phyloP scores from a whole-genome alignment of 1,140 invertebrate genomes.

The Halotydeus destructor region DNA sequence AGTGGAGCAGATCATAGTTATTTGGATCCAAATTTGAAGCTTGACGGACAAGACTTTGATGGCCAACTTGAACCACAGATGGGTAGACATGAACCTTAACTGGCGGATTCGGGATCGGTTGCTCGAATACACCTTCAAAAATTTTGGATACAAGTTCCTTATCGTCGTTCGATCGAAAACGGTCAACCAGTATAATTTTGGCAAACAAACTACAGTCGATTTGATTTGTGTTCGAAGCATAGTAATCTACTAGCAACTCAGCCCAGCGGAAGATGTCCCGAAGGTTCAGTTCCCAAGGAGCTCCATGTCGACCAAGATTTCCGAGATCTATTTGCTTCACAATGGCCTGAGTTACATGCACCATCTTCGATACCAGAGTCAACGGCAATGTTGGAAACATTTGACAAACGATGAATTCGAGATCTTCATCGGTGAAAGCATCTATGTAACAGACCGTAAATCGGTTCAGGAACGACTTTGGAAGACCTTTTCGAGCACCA shows the following conservation, averaged over 20 bases:
- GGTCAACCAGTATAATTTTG: constrained; percentile 26
- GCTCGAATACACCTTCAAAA: constrained; percentile 36
- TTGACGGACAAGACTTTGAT: constrained; percentile 17
- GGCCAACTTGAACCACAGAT: constrained; percentile 23
- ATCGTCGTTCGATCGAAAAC: constrained; percentile 52
- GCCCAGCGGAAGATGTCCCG: constrained; percentile 86
- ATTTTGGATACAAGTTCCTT: constrained; percentile 37
- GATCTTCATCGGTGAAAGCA: constrained; percentile 49
- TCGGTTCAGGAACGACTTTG: constrained; percentile 89
- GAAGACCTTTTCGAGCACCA: constrained; percentile 78
- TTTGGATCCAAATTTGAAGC: constrained; percentile 18
- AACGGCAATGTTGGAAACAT: constrained; percentile 27
- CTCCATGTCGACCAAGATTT: constrained; percentile 43
- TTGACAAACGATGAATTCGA: constrained; percentile 33
- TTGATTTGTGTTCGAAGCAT: background rate
- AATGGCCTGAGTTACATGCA: constrained; percentile 53
- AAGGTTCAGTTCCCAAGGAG: constrained; percentile 92
- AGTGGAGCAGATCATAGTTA: constrained; percentile 36
- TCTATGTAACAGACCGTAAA: constrained; percentile 74
- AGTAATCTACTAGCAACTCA: constrained; percentile 30
- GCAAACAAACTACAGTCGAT: background rate
- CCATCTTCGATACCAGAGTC: constrained; percentile 42
- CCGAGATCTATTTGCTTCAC: constrained; percentile 37
- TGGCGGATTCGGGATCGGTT: constrained; percentile 17
- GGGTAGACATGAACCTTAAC: constrained; percentile 6